A percentile compares a stretch with the other conserved stretches of the same genome.
phyloP scores from a whole-genome alignment of 2,113 vertebrate genomes.

The Terrapene triunguis region DNA sequence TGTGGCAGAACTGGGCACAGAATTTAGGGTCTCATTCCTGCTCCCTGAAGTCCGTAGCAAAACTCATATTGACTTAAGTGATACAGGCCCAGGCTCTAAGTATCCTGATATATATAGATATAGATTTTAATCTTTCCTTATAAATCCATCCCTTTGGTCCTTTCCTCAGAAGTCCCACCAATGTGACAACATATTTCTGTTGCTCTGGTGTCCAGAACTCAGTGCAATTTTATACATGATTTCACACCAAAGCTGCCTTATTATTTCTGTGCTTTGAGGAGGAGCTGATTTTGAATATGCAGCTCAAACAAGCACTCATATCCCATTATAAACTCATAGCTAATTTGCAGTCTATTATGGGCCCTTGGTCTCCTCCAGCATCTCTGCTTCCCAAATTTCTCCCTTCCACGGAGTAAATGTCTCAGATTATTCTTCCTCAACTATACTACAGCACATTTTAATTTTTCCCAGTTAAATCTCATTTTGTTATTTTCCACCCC shows the following conservation, averaged over 20 bases:
- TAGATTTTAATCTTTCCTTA: neutral
- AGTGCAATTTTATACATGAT: neutral
- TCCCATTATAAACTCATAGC: neutral
- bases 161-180: neutral
- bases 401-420: neutral
- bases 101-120: too few relatives aligned
- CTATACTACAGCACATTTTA: constrained; percentile 3
- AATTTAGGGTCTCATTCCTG: neutral
- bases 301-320: neutral
- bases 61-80: neutral
- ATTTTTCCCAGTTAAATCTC: constrained; percentile 39
- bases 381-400: neutral
- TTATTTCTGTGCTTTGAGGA: neutral
- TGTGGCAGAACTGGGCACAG: neutral
- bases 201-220: too few relatives aligned
- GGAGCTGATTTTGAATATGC: neutral
- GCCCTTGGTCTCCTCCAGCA: neutral
- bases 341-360: neutral
- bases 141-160: neutral
- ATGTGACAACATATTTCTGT: neutral
- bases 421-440: constrained; percentile 2
- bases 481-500: constrained; percentile 14
- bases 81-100: too few relatives aligned
- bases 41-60: neutral
- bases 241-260: neutral